Evolutionary conservation across 2,797 vertebrate genomes (phyloP).

Genomic region (Morelia viridis): DNA sequence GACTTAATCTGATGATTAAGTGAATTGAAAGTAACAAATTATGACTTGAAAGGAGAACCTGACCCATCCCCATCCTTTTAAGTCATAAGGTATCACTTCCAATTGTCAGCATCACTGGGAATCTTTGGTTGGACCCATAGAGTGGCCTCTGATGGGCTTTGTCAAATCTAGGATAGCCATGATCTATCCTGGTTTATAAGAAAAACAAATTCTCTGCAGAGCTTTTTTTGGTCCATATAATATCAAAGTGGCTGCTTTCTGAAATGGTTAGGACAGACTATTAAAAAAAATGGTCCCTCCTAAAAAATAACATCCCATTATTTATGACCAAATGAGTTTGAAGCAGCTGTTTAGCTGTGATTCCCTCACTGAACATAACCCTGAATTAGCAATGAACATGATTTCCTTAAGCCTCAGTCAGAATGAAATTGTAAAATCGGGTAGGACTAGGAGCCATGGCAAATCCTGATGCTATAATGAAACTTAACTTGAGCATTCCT

Average conservation of each 20-base stretch:
- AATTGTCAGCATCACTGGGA: not conserved
- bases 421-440: constrained; percentile 34
- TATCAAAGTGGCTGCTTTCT: constrained; percentile 40
- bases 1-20: not conserved
- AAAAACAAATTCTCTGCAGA: constrained; percentile 2
- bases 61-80: not conserved
- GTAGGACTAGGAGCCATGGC: not conserved
- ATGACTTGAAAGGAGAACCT: not conserved
- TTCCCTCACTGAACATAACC: constrained; percentile 52
- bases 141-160: not conserved
- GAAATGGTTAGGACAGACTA: constrained; percentile 46
- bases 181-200: accelerated
- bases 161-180: not conserved
- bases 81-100: not conserved
- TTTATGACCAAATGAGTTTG: constrained; percentile 52
- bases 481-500: constrained; percentile 15
- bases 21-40: not conserved
- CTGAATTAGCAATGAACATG: constrained; percentile 60
- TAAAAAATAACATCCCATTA: not conserved
- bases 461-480: constrained; percentile 23
- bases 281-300: constrained; percentile 32
- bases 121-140: not conserved
- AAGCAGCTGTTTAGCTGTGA: constrained; percentile 50
- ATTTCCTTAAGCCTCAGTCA: constrained; percentile 55
- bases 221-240: constrained; percentile 33